These are phyloP conservation scores for Anas platyrhynchos DNA, from an alignment of 2,113 vertebrate genomes.

Conservation along the genomic window DNA sequence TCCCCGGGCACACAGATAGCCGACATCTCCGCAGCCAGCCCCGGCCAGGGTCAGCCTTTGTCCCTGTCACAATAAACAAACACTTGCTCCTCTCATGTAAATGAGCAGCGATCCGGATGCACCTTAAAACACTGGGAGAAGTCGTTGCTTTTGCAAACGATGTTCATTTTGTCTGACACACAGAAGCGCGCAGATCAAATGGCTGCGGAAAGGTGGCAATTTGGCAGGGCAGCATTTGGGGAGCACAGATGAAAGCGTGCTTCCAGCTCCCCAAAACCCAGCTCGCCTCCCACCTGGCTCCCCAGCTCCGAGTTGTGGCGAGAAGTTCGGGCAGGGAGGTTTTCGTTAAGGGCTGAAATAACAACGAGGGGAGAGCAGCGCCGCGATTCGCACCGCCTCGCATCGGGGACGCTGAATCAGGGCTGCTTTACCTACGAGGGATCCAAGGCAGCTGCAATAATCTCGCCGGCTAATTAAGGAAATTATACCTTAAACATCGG, in stretches of 20 bases:
- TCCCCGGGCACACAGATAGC: not conserved
- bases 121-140: constrained; percentile 42
- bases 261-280: constrained; percentile 29
- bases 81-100: constrained; percentile 47
- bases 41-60: constrained; percentile 29
- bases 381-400: not conserved
- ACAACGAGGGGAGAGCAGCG: not conserved
- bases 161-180: constrained; percentile 60
- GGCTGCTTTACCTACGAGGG: constrained; percentile 5
- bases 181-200: constrained; percentile 48
- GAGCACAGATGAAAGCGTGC: constrained; percentile 26
- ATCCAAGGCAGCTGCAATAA: constrained; percentile 8
- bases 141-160: constrained; percentile 46
- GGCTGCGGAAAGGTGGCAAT: constrained; percentile 50
- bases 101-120: constrained; percentile 49
- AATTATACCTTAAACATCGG: constrained; percentile 46
- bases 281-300: constrained; percentile 41
- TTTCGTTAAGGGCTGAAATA: not conserved
- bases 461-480: constrained; percentile 59
- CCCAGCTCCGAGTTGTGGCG: not conserved
- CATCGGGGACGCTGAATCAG: constrained; percentile 23
- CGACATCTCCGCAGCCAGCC: not conserved
- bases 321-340: not conserved
- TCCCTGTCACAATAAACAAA: constrained; percentile 54
- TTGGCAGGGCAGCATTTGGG: constrained; percentile 18